Evolutionary conservation across 2,113 vertebrate species (phyloP).

Genomic region (Hippoglossus stenolepis): DNA sequence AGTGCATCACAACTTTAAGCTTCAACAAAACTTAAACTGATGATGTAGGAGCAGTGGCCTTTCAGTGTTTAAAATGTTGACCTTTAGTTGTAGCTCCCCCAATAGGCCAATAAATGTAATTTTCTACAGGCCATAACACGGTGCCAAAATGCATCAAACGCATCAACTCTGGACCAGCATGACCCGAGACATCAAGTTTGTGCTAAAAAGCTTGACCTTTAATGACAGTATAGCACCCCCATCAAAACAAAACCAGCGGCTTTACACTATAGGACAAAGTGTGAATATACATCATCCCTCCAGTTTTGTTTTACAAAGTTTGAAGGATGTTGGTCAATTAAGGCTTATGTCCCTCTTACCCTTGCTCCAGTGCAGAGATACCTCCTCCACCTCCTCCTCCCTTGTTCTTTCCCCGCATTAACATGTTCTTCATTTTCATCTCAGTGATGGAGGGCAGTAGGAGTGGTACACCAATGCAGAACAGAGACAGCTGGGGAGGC

Average conservation of each 20-base stretch:
- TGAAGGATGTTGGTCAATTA: background rate
- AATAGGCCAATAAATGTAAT: conserved; percentile 24
- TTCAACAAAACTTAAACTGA: background rate
- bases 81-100: conserved; percentile 44
- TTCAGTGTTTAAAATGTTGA: conserved; percentile 16
- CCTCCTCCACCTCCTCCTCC: conserved; percentile 59
- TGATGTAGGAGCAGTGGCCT: conserved; percentile 15
- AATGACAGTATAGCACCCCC: conserved; percentile 24
- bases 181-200: conserved; percentile 7
- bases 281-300: conserved; percentile 18
- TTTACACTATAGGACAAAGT: conserved; percentile 1
- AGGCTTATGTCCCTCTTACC: conserved; percentile 60
- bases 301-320: conserved; percentile 18
- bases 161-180: conserved; percentile 10
- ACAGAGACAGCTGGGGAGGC: conserved; percentile 91
- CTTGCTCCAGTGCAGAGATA: conserved; percentile 68
- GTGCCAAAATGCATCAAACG: conserved; percentile 49
- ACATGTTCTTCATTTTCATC: conserved; percentile 88
- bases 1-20: background rate
- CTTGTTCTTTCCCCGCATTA: conserved; percentile 88
- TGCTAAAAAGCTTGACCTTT: conserved; percentile 60
- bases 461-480: conserved; percentile 91
- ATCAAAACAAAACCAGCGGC: conserved; percentile 20
- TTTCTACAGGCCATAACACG: conserved; percentile 37
- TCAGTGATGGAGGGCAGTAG: conserved; percentile 88